Evolutionary conservation across 2,797 vertebrate species (phyloP), one percentile per base, ranked within the genome.

Genomic region (Vireo griseus): DNA sequence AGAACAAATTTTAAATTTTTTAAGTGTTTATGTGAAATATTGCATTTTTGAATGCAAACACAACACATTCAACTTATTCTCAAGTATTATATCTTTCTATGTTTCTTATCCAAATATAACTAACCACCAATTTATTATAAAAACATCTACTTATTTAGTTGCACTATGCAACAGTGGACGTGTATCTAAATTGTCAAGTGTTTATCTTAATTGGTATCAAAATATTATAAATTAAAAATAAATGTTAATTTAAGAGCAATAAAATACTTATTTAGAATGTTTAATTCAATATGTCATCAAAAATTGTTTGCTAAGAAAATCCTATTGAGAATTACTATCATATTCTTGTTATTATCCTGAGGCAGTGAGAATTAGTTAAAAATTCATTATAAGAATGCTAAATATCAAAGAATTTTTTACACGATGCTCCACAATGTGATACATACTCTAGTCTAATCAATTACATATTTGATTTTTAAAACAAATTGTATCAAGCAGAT

Each of bases 401-500:
- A 85, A 82, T 69, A 80, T 51, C 37, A 93, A 93, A 79, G 17
- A 63, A 75, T 68, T 92, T 95, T 40, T 87, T 92, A 25, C 11
- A 67, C 57, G 31, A 59, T 83, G 9, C 22, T 90, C 5, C 58
- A 73, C 25, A 88, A 69, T 85, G 63, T 0, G 0, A 89, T 67
- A 67, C 8, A 51, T 52, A 58, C 6, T 77, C 22, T 55, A 59
- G 10, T 76, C 12, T 79, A 92, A 79, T 66, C 22, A 78, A 67
- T 73, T 71, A 44, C n/a, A 7, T 94, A 72, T 92, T 94, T 94
- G 26, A 14, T 59, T 90, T 94, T 89, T 69, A 85, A 89, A 96
- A 75, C 9, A 29, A 62, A 58, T 33, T 39, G 10, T 55, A 68
- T 80, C 31, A 76, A 88, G 11, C 29, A 92, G 45, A 72, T 94